Base-by-base conservation (phyloP, 1,140 invertebrate species). In the Leptinotarsa lineolata region DNA sequence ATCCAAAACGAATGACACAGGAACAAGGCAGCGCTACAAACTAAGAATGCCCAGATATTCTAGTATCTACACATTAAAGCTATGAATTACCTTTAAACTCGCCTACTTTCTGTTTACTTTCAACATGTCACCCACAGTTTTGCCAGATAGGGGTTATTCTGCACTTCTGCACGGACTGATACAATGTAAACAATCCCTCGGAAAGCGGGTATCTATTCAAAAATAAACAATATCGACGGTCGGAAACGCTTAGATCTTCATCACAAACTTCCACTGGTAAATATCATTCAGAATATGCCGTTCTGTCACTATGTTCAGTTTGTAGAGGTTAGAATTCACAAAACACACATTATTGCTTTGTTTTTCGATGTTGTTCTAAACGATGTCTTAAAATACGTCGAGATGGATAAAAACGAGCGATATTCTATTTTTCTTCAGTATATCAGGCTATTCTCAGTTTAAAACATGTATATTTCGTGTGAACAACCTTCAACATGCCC, bases 81-180 rank as follows among this genome's bases (percentile, higher is more conserved):
- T 63, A 20, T 24, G 22, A 63, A n/a, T 63, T 63, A 63, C 60
- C 60, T 63, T 21, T 63, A 63, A 63, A 63, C 60, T 63, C 60
- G 60, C 60, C 60, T 63, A 63, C 60, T 63, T 63, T 63, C 60
- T 63, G 60, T 63, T 63, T 63, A 63, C 60, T 63, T 21, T 63
- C 60, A 54, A 54, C 48, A 63, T 63, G 22, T 63, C 60, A 63
- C 60, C 22, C 60, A 24, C 22, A 63, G 60, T 63, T 18, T 63
- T 24, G 18, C 22, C 16, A 63, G 60, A 54, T 54, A 54, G 48
- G 48, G 48, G 48, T 54, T 54, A 54, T 54, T 54, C 48, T 54
- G 48, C 48, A 54, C 48, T n/a, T 54, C 48, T 54, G 48, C 48
- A 54, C 48, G 15, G 48, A 54, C 15, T 54, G 4, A 54, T 16